Evolutionary conservation across 2,797 vertebrate genomes (phyloP).

Genomic region (Arctocebus calabarensis): DNA sequence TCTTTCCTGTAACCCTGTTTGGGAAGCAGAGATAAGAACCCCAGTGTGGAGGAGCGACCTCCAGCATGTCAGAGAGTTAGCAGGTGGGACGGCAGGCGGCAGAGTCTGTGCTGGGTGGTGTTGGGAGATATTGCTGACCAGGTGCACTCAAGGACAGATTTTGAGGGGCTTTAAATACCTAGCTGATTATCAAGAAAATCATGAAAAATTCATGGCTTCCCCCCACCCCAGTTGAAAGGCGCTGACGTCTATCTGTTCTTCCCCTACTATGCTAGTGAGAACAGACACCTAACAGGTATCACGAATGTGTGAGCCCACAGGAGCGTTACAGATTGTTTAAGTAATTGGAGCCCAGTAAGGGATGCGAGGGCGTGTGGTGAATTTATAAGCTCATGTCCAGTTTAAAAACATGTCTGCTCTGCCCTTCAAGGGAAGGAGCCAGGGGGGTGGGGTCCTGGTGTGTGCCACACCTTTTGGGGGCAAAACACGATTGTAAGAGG

Average conservation of each 20-base stretch:
- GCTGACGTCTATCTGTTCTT: background rate
- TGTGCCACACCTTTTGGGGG: too few species aligned
- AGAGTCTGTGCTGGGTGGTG: background rate
- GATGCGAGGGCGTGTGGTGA: background rate
- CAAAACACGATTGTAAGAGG: too few species aligned
- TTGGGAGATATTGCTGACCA: background rate
- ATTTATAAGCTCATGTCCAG: background rate
- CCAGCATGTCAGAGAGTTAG: background rate
- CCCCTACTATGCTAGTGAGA: background rate
- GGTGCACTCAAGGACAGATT: background rate
- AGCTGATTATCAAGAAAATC: background rate
- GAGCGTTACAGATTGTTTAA: background rate
- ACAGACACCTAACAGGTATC: background rate
- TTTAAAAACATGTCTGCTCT: background rate
- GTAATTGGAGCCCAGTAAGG: constrained; percentile 10
- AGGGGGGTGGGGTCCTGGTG: too few species aligned
- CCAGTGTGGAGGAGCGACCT: background rate
- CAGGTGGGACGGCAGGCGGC: background rate
- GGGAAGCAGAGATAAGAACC: background rate
- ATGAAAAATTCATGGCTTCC: background rate
- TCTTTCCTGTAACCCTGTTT: background rate
- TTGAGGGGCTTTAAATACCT: background rate
- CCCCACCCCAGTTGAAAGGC: background rate
- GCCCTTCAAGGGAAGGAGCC: too few species aligned
- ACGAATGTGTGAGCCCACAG: background rate